Conservation (phyloP, 2,113 vertebrate genomes). For the Apodemus speciosus region DNA sequence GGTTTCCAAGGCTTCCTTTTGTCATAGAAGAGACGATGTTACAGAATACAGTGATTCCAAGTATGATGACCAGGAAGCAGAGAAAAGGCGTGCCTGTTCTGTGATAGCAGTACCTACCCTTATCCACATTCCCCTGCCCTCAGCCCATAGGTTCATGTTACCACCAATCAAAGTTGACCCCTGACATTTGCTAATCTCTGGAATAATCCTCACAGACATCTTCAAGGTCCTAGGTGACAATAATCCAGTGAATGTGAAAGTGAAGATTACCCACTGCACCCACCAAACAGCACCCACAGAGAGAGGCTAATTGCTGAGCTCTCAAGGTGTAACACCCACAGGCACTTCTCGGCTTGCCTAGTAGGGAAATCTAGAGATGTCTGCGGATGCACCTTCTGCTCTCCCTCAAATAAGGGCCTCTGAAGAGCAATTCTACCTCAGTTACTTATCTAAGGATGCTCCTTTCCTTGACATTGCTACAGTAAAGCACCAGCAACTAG, state of each 20-base stretch:
- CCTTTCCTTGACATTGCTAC: background rate
- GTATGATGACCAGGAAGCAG: background rate
- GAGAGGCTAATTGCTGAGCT: background rate
- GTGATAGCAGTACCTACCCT: background rate
- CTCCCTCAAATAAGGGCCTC: background rate
- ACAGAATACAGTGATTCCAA: background rate
- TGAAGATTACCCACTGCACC: background rate
- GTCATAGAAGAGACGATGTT: background rate
- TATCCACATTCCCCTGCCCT: background rate
- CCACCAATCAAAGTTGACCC: background rate
- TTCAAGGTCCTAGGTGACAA: background rate
- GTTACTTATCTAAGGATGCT: background rate
- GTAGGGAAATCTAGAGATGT: background rate
- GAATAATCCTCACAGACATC: background rate
- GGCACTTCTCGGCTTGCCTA: background rate
- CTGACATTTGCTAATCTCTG: background rate
- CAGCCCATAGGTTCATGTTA: background rate
- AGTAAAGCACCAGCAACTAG: background rate
- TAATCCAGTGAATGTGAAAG: background rate
- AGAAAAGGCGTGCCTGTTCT: background rate
- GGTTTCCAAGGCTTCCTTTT: background rate
- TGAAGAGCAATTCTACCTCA: background rate
- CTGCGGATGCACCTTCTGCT: background rate
- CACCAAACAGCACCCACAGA: background rate
- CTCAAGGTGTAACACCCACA: background rate